Evolutionary conservation across 2,113 vertebrate genomes (phyloP).

Genomic region (Gopherus flavomarginatus): DNA sequence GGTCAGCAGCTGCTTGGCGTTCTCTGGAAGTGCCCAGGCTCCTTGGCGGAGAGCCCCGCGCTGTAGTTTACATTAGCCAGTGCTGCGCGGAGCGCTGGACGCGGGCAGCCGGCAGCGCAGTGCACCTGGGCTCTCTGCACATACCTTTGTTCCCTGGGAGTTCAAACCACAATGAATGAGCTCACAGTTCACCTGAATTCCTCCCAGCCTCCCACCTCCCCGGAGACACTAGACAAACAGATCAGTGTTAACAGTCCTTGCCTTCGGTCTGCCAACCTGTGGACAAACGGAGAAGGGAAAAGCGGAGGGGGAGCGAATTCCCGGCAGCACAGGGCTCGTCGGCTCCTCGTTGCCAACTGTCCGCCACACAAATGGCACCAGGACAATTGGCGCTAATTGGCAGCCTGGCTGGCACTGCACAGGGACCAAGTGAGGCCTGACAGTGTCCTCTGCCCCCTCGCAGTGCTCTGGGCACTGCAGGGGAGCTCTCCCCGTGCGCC

Average conservation of each 20-base stretch:
- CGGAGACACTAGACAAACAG: neutral
- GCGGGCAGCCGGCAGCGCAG: neutral
- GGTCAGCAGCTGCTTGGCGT: neutral
- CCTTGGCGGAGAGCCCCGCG: neutral
- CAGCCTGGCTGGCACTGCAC: neutral
- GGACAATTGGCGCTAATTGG: neutral
- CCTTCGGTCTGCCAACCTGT: neutral
- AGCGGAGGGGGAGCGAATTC: neutral
- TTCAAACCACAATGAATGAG: neutral
- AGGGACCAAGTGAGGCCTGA: neutral
- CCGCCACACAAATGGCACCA: neutral
- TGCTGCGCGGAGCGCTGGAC: neutral
- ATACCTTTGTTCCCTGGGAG: neutral
- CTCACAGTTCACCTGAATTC: neutral
- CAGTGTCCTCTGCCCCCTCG: neutral
- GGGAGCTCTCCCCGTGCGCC: neutral
- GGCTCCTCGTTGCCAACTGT: neutral
- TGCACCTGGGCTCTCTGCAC: neutral
- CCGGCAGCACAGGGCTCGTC: neutral
- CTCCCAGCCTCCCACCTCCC: neutral
- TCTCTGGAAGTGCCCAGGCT: too few species aligned
- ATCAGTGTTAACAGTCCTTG: neutral
- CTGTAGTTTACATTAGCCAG: neutral
- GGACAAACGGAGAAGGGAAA: neutral
- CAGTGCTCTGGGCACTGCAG: neutral